A percentile compares a stretch with the other conserved stretches of the same genome.
Evolutionary conservation across 2,797 vertebrate species (phyloP).

Genomic region (Erithacus rubecula): DNA sequence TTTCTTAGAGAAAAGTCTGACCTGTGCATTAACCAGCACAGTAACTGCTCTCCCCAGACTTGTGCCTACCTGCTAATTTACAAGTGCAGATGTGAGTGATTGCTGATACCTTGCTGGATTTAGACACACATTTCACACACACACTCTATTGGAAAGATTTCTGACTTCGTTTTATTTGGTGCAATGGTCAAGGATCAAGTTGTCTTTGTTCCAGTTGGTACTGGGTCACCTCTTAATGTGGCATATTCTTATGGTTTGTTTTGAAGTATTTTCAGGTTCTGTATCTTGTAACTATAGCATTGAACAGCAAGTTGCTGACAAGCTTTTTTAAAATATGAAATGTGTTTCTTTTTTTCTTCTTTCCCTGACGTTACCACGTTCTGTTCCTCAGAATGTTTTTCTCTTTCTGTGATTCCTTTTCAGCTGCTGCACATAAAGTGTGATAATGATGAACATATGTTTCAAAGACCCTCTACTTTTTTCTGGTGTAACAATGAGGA

Average conservation of each 20-base stretch:
- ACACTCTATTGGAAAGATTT: background rate
- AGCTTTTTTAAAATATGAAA: background rate
- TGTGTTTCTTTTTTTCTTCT: background rate
- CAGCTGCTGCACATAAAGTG: conserved; percentile 88
- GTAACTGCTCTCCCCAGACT: background rate
- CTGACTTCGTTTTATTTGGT: background rate
- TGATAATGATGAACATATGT: conserved; percentile 82
- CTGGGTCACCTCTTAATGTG: background rate
- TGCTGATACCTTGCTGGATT: background rate
- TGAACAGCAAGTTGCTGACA: background rate
- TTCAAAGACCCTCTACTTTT: conserved; percentile 88
- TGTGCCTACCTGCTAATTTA: background rate
- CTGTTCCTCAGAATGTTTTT: conserved; percentile 67
- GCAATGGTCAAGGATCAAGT: background rate
- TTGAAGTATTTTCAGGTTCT: background rate
- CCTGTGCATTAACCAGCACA: background rate
- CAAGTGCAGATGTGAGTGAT: background rate
- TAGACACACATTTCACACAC: background rate
- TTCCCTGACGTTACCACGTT: background rate
- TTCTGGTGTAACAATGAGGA: conserved; percentile 88
- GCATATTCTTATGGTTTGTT: background rate
- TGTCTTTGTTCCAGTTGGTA: background rate
- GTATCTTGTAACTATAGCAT: background rate
- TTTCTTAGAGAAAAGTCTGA: background rate
- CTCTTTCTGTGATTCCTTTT: conserved; percentile 80